These are phyloP conservation scores for Atlantisia rogersi DNA, from an alignment of 2,113 vertebrate species.

Conservation along the genomic window DNA sequence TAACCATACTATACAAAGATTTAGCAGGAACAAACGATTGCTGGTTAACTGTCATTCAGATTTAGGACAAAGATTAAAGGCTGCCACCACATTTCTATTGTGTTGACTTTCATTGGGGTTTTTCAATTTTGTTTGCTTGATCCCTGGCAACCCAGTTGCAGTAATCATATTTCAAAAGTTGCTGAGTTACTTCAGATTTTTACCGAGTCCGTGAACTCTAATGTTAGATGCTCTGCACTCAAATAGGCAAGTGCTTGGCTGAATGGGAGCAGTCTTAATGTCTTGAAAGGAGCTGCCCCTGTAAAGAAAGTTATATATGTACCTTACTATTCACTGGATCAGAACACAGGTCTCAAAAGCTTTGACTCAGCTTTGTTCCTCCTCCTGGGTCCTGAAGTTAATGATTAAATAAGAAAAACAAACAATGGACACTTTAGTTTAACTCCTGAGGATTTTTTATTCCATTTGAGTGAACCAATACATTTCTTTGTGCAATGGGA, in stretches of 20 bases:
- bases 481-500: not conserved
- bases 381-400: not conserved
- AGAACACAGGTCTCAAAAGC: not conserved
- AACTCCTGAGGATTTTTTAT: slow-evolving; percentile 19
- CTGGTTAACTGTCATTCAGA: not conserved
- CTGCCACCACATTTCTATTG: not conserved
- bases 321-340: not conserved
- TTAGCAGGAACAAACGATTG: not conserved
- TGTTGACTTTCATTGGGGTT: not conserved
- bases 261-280: not conserved
- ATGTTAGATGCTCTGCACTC: not conserved
- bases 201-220: not conserved
- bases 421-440: not conserved
- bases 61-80: not conserved
- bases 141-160: not conserved
- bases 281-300: not conserved
- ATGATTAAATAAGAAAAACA: not conserved
- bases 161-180: not conserved
- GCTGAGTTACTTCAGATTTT: not conserved
- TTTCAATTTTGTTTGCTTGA: not conserved
- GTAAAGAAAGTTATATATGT: not conserved
- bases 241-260: not conserved
- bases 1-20: not conserved
- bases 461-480: slow-evolving; percentile 11
- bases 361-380: not conserved